Percentiles rank a stretch among this genome's conserved stretches.
Evolutionary conservation across 2,113 vertebrate species (phyloP).

Genomic region (Anguilla rostrata): DNA sequence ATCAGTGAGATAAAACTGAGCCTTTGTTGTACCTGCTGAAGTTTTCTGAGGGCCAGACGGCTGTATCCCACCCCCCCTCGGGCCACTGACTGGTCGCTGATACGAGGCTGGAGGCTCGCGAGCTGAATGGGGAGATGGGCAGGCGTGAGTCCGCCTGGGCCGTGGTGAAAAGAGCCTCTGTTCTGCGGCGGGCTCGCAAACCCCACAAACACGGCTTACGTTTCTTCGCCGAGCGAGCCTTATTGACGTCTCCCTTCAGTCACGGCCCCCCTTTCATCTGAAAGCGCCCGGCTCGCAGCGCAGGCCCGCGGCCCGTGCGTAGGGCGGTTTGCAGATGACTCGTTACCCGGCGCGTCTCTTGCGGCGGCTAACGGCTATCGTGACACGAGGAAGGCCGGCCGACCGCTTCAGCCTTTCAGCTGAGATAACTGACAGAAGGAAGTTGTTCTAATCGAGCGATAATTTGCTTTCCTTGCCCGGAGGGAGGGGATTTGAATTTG

Average conservation of each 20-base stretch:
- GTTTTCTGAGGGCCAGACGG: background rate
- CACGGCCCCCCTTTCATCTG: background rate
- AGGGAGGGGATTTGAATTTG: background rate
- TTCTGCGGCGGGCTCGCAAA: slow-evolving; percentile 20
- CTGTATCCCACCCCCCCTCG: background rate
- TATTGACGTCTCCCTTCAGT: background rate
- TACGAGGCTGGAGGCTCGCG: slow-evolving; percentile 26
- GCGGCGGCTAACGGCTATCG: too few relatives aligned
- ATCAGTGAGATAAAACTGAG: background rate
- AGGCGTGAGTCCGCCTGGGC: slow-evolving; percentile 15
- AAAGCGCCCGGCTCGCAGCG: background rate
- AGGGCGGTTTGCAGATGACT: background rate
- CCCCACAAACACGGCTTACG: slow-evolving; percentile 19
- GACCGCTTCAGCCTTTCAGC: background rate
- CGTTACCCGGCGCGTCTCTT: background rate
- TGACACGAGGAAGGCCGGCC: background rate
- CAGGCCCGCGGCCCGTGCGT: background rate
- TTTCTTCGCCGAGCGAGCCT: slow-evolving; percentile 9
- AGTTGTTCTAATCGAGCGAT: background rate
- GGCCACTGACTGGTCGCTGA: slow-evolving; percentile 20
- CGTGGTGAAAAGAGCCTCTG: slow-evolving; percentile 42
- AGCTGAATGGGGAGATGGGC: slow-evolving; percentile 22
- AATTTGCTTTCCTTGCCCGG: background rate
- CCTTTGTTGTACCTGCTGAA: background rate
- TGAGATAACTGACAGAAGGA: background rate